These are phyloP conservation scores for Vanacampus margaritifer DNA, from an alignment of 2,113 vertebrate species.

Conservation along the genomic window DNA sequence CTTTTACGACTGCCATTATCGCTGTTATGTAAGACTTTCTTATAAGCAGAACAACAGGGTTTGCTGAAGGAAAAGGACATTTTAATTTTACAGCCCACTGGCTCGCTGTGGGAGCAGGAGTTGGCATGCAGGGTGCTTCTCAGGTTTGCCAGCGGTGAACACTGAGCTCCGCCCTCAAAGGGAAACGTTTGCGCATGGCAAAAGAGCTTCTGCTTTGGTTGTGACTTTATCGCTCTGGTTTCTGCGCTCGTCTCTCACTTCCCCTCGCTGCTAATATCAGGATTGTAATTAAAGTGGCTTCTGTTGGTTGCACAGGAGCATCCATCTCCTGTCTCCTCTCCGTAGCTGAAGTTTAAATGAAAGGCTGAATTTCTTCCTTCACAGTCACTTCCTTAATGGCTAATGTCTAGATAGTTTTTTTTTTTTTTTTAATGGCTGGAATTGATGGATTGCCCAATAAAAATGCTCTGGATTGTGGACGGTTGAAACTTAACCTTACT, in stretches of 20 bases:
- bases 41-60: conserved; percentile 62
- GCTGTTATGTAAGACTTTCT: conserved; percentile 58
- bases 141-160: conserved; percentile 36
- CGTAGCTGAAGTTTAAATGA: conserved; percentile 59
- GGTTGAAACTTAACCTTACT: background rate
- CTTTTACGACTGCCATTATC: conserved; percentile 60
- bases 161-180: background rate
- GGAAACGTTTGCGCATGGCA: conserved; percentile 22
- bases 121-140: conserved; percentile 38
- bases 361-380: conserved; percentile 46
- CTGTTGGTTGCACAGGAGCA: conserved; percentile 57
- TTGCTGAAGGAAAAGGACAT: conserved; percentile 54
- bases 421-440: conserved; percentile 21
- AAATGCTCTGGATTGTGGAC: conserved; percentile 14
- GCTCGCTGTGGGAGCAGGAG: conserved; percentile 55
- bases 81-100: conserved; percentile 80
- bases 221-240: conserved; percentile 19
- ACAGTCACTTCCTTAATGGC: conserved; percentile 61
- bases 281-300: conserved; percentile 65
- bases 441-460: conserved; percentile 50
- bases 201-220: conserved; percentile 14
- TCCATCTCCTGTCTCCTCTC: conserved; percentile 63
- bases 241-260: conserved; percentile 31
- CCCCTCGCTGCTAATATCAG: conserved; percentile 53
- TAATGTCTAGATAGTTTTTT: conserved; percentile 41